Conservation (phyloP, 2,888 invertebrate species). For the Eupithecia abbreviata region DNA sequence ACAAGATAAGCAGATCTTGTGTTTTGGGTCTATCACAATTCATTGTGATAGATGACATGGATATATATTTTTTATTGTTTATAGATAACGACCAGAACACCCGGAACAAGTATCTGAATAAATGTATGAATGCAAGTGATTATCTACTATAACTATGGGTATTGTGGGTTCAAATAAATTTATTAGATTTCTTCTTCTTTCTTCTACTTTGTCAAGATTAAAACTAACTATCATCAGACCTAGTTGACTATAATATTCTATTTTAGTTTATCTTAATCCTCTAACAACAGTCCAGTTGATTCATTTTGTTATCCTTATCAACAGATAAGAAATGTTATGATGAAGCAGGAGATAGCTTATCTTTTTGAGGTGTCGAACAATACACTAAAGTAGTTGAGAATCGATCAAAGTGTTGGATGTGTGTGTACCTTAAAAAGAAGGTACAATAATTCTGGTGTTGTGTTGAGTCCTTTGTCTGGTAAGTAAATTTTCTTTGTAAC, state of each 20-base stretch:
- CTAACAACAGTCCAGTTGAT: constrained; percentile 15
- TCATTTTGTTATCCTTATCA: constrained; percentile 40
- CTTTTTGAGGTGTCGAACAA: constrained; percentile 33
- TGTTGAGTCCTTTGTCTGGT: constrained; percentile 17
- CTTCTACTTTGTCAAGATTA: neutral
- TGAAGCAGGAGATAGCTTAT: constrained; percentile 43
- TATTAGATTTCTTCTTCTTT: neutral
- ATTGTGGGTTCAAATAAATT: neutral
- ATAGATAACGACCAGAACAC: too few relatives aligned
- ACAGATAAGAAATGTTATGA: constrained; percentile 41
- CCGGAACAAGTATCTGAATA: too few relatives aligned
- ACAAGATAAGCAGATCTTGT: too few relatives aligned
- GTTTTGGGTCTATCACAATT: too few relatives aligned
- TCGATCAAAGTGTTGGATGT: constrained; percentile 20
- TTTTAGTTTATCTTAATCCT: neutral
- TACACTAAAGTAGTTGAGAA: constrained; percentile 25
- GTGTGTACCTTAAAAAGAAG: constrained; percentile 6
- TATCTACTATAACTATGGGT: neutral
- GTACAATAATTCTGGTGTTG: neutral
- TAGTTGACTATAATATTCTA: neutral
- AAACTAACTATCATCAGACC: neutral
- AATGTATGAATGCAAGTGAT: neutral
- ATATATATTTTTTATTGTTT: too few relatives aligned
- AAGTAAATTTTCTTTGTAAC: constrained; percentile 9
- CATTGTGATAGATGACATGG: too few relatives aligned